A percentile compares a stretch with the other conserved stretches of the same genome.
Conservation (phyloP, 2,797 vertebrate species). For the Chrysolophus pictus region DNA sequence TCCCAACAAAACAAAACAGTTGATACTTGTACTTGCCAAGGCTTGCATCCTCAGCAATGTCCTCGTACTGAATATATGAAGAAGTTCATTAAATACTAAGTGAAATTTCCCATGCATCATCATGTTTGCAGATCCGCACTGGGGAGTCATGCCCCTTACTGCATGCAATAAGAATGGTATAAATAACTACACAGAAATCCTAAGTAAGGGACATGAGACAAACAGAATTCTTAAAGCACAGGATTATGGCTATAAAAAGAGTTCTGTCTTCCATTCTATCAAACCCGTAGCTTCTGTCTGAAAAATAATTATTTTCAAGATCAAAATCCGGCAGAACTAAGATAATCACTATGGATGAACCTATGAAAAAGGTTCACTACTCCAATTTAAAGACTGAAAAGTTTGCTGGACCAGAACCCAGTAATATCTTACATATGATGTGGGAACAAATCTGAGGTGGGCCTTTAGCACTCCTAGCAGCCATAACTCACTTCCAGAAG, state of each 20-base stretch:
- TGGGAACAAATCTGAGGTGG: not conserved
- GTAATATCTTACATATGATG: accelerated
- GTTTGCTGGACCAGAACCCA: not conserved
- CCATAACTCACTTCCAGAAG: not conserved
- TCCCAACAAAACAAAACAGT: not conserved
- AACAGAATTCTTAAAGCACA: conserved; percentile 18
- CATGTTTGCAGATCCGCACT: not conserved
- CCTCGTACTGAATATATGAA: not conserved
- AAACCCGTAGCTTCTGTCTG: not conserved
- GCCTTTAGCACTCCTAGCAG: not conserved
- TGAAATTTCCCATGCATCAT: conserved; percentile 3
- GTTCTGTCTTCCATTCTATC: not conserved
- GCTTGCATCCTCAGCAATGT: not conserved
- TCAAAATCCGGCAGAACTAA: not conserved
- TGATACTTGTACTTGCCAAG: not conserved
- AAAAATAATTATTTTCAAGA: not conserved
- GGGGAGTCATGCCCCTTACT: not conserved
- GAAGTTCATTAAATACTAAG: conserved; percentile 25
- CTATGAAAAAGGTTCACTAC: not conserved
- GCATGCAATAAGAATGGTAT: not conserved
- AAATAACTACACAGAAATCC: conserved; percentile 30
- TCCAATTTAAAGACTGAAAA: not conserved
- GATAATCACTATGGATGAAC: not conserved
- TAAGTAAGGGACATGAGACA: conserved; percentile 27
- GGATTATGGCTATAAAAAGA: conserved; percentile 23